Evolutionary conservation across 64 coral and sea anemone genomes (phyloP).

Genomic region (Montipora foliosa): DNA sequence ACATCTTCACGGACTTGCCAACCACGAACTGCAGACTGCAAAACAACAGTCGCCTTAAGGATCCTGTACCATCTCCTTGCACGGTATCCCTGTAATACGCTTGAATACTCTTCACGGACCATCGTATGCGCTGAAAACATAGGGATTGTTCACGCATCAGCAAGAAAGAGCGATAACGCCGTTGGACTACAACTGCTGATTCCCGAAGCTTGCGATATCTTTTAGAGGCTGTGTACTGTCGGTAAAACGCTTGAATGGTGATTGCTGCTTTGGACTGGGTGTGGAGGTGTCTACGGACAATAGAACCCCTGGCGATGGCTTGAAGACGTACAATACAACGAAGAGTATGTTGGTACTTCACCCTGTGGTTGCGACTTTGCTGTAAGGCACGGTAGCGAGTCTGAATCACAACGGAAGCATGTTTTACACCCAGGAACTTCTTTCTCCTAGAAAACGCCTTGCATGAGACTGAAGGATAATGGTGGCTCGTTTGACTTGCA

Average conservation of each 20-base stretch:
- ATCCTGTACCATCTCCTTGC: slow-evolving; percentile 47
- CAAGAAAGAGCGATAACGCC: slow-evolving; percentile 47
- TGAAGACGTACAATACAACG: slow-evolving; percentile 69
- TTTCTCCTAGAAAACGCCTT: slow-evolving; percentile 64
- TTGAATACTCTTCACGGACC: slow-evolving; percentile 43
- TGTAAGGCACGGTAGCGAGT: slow-evolving; percentile 50
- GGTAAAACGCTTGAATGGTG: slow-evolving; percentile 79
- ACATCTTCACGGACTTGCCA: slow-evolving; percentile 23
- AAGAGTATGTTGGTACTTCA: slow-evolving; percentile 51
- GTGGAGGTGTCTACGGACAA: slow-evolving; percentile 28
- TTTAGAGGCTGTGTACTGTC: slow-evolving; percentile 46
- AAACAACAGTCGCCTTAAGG: slow-evolving; percentile 47
- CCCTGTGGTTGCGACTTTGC: slow-evolving; percentile 11
- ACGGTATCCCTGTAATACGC: slow-evolving; percentile 45
- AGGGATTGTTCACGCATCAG: slow-evolving; percentile 8
- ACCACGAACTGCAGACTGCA: slow-evolving; percentile 80
- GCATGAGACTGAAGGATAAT: slow-evolving; percentile 66
- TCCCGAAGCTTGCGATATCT: slow-evolving; percentile 58
- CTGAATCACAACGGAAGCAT: slow-evolving; percentile 68
- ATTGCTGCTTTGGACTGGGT: slow-evolving; percentile 39
- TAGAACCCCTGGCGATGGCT: slow-evolving; percentile 62
- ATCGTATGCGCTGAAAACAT: slow-evolving; percentile 26
- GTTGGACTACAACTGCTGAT: slow-evolving; percentile 58
- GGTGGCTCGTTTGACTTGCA: slow-evolving; percentile 57
- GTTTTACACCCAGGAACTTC: slow-evolving; percentile 62